A percentile compares a stretch with the other conserved stretches of the same genome.
Evolutionary conservation across 2,113 vertebrate species (phyloP).

Genomic region (Carettochelys insculpta): DNA sequence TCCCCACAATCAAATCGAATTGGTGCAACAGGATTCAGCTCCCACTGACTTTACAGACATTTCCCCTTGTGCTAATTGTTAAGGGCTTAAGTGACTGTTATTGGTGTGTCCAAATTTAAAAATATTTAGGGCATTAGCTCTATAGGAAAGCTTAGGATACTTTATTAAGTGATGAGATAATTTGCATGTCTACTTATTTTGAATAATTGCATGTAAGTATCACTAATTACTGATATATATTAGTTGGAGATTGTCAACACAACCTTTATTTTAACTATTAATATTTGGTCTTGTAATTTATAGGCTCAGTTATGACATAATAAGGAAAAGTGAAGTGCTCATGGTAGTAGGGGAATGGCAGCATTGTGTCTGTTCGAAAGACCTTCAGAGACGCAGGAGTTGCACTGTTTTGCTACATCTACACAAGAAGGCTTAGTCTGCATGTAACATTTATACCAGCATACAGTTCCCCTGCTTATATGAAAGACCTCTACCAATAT

Average conservation of each 20-base stretch:
- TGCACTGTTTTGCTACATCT: background rate
- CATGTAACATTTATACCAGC: background rate
- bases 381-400: background rate
- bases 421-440: background rate
- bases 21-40: background rate
- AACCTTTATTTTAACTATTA: conserved; percentile 60
- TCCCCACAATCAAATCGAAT: conserved; percentile 52
- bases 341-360: background rate
- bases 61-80: conserved; percentile 32
- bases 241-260: background rate
- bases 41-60: background rate
- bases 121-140: conserved; percentile 31
- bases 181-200: conserved; percentile 54
- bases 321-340: background rate
- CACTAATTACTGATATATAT: conserved; percentile 58
- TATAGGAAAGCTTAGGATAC: conserved; percentile 36
- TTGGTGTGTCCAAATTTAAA: conserved; percentile 25
- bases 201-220: conserved; percentile 45
- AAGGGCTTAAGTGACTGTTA: conserved; percentile 36
- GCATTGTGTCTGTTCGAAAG: background rate
- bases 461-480: no score
- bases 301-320: background rate
- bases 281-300: conserved; percentile 24
- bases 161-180: conserved; percentile 53
- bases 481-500: rapidly evolving